These are phyloP conservation scores for Marmota monax DNA, from an alignment of 2,113 vertebrate species.

Conservation along the genomic window DNA sequence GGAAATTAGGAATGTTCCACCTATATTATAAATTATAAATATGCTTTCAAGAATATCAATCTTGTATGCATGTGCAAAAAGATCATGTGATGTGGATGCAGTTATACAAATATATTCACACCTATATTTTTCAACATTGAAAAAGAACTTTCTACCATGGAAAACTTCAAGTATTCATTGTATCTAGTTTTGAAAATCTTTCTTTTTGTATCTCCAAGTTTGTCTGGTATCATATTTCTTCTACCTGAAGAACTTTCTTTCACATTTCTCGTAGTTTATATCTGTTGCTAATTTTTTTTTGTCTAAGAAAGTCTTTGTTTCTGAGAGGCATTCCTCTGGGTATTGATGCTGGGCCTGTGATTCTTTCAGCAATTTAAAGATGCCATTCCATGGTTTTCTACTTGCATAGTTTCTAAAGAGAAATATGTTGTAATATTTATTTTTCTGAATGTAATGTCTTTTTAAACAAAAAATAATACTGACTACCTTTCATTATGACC, in stretches of 20 bases:
- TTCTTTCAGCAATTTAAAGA: constrained; percentile 6
- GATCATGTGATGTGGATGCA: neutral
- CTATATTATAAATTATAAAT: neutral
- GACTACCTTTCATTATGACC: neutral
- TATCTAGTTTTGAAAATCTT: neutral
- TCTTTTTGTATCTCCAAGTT: neutral
- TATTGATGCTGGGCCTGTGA: neutral
- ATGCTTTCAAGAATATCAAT: constrained; percentile 25
- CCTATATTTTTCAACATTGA: neutral
- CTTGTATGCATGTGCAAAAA: neutral
- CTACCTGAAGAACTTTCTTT: constrained; percentile 7
- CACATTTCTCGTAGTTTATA: neutral
- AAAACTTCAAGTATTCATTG: constrained; percentile 26
- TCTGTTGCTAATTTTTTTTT: neutral
- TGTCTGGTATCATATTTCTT: neutral
- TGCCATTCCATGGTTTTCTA: neutral
- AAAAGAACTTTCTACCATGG: neutral
- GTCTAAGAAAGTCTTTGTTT: constrained; percentile 39
- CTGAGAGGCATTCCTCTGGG: neutral
- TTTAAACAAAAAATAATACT: neutral
- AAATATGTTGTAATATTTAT: constrained; percentile 21
- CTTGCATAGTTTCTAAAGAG: neutral
- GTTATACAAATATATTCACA: neutral
- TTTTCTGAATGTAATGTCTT: neutral
- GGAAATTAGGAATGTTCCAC: neutral